These are phyloP conservation scores for Pachypanchax playfairii DNA, from an alignment of 2,113 vertebrate species.

Conservation along the genomic window DNA sequence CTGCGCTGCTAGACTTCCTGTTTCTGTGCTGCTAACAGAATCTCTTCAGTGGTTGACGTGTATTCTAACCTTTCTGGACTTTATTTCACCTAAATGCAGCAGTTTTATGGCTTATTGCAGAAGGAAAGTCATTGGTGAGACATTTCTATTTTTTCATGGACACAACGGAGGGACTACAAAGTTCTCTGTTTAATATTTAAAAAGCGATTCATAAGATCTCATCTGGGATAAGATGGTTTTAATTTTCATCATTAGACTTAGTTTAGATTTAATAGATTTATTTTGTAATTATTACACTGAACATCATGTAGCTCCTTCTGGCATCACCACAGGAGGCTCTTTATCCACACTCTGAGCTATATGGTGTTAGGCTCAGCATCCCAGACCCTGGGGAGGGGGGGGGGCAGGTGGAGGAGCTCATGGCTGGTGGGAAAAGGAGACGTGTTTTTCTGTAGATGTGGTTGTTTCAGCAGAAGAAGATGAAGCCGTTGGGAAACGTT, in stretches of 20 bases:
- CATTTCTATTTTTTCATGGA: too few relatives aligned
- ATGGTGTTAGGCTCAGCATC: slow-evolving; percentile 2
- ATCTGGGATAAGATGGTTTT: neutral
- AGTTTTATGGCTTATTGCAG: too few relatives aligned
- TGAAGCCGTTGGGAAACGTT: too few relatives aligned
- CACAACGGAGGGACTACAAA: too few relatives aligned
- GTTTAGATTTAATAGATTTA: neutral
- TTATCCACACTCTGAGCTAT: neutral
- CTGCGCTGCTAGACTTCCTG: too few relatives aligned
- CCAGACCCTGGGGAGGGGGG: neutral
- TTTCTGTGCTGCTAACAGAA: too few relatives aligned
- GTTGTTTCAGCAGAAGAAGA: neutral
- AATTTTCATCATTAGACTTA: neutral
- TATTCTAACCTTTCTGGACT: too few relatives aligned
- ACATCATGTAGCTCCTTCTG: neutral
- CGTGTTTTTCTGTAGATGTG: neutral
- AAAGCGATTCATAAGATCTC: too few relatives aligned
- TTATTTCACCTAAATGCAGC: too few relatives aligned
- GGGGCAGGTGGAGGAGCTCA: neutral
- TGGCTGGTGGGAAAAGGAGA: neutral
- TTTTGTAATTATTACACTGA: neutral
- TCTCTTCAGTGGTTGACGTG: too few relatives aligned
- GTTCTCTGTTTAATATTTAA: too few relatives aligned
- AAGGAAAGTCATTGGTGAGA: too few relatives aligned
- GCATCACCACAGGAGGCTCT: neutral